Percentiles rank a stretch among this genome's conserved stretches.
Conservation (phyloP, 2,113 vertebrate species). For the Macquaria ambigua region DNA sequence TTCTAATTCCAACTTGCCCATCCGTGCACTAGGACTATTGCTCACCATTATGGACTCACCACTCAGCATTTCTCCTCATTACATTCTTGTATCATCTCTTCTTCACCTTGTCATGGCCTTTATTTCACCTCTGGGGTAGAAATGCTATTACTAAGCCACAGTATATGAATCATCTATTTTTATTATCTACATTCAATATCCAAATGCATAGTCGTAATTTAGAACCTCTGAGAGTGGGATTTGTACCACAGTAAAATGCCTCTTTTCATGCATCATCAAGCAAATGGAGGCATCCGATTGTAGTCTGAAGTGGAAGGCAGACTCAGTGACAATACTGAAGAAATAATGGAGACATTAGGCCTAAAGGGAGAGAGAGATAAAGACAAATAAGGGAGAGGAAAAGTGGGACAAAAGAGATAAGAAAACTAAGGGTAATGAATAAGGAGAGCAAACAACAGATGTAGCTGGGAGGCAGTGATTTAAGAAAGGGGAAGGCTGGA, state of each 20-base stretch:
- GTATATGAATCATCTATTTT: slow-evolving; percentile 32
- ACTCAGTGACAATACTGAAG: slow-evolving; percentile 15
- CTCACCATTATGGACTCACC: background rate
- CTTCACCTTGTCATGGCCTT: slow-evolving; percentile 18
- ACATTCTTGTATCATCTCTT: background rate
- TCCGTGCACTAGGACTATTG: background rate
- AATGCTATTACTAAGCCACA: background rate
- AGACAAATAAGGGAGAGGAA: background rate
- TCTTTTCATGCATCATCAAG: slow-evolving; percentile 39
- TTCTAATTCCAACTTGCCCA: background rate
- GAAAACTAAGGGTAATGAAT: slow-evolving; percentile 5
- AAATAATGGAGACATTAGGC: slow-evolving; percentile 33
- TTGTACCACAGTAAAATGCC: slow-evolving; percentile 3
- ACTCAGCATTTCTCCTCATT: background rate
- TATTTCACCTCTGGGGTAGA: slow-evolving; percentile 14
- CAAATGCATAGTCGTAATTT: background rate
- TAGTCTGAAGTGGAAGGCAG: slow-evolving; percentile 1
- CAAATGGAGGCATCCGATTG: slow-evolving; percentile 31
- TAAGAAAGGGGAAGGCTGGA: background rate
- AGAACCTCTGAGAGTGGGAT: background rate
- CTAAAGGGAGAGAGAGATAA: background rate
- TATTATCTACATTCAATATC: slow-evolving; percentile 21
- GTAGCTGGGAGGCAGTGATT: background rate
- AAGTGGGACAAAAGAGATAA: slow-evolving; percentile 37
- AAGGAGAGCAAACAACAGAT: slow-evolving; percentile 11